Percentiles rank a stretch among this genome's conserved stretches.
phyloP scores from a whole-genome alignment of 1,140 invertebrate species.

The Drosophila subpulchrella region DNA sequence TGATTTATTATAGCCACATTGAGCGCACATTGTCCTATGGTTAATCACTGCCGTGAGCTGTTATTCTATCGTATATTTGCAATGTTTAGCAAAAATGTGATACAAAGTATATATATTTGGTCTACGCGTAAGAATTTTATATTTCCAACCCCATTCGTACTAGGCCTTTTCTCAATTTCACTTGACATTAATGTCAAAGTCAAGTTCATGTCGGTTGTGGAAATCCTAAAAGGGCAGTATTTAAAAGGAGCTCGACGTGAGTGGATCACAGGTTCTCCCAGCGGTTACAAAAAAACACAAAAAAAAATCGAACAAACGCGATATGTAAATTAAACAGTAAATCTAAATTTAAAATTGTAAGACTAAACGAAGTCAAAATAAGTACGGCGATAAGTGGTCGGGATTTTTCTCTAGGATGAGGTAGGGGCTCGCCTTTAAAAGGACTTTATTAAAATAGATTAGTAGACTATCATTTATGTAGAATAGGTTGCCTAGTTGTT shows the following conservation, averaged over 20 bases:
- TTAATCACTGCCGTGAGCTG: too few relatives aligned
- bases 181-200: constrained; percentile 25
- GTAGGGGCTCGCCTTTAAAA: neutral
- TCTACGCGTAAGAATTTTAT: neutral
- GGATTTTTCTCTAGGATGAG: neutral
- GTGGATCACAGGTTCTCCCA: neutral
- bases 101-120: too few relatives aligned
- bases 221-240: neutral
- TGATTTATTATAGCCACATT: too few relatives aligned
- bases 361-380: neutral
- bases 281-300: neutral
- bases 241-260: constrained; percentile 1
- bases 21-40: too few relatives aligned
- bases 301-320: neutral
- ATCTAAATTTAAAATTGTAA: neutral
- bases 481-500: neutral
- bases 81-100: too few relatives aligned
- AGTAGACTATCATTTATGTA: neutral
- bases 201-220: neutral
- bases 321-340: neutral
- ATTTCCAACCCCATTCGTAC: constrained; percentile 1
- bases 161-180: neutral
- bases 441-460: neutral
- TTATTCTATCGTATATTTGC: too few relatives aligned
- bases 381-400: neutral